These are phyloP conservation scores for Acrossocheilus fasciatus DNA, from an alignment of 2,797 vertebrate species.

Conservation along the genomic window DNA sequence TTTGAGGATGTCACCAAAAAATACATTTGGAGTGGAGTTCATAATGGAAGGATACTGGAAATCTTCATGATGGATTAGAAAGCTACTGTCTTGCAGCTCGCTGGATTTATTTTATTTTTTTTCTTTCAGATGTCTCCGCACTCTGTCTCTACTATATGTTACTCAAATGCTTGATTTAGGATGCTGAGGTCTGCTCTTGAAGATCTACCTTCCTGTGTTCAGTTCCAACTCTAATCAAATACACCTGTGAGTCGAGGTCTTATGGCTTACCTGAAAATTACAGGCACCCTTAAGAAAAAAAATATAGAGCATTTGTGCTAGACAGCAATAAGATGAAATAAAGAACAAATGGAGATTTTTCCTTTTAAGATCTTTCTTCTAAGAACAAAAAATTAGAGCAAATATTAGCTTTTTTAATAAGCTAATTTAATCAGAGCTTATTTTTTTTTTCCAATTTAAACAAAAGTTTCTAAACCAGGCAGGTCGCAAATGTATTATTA, in stretches of 20 bases:
- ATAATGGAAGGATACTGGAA: neutral
- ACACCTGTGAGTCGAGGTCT: conserved; percentile 17
- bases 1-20: neutral
- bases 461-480: neutral
- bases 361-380: neutral
- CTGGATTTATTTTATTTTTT: neutral
- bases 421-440: neutral
- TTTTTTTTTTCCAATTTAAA: neutral
- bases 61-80: conserved; percentile 1
- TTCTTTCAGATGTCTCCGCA: neutral
- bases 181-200: neutral
- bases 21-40: neutral
- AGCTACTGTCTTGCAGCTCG: neutral
- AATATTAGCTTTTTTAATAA: neutral
- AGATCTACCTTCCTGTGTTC: neutral
- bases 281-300: neutral
- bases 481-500: neutral
- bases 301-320: too few species aligned
- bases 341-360: neutral
- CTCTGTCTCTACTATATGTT: neutral
- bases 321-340: neutral
- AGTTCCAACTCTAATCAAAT: conserved; percentile 30
- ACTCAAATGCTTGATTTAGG: neutral
- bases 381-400: neutral
- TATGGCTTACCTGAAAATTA: neutral